Conservation (phyloP, 1,140 invertebrate species). For the Sesamia nonagrioides region DNA sequence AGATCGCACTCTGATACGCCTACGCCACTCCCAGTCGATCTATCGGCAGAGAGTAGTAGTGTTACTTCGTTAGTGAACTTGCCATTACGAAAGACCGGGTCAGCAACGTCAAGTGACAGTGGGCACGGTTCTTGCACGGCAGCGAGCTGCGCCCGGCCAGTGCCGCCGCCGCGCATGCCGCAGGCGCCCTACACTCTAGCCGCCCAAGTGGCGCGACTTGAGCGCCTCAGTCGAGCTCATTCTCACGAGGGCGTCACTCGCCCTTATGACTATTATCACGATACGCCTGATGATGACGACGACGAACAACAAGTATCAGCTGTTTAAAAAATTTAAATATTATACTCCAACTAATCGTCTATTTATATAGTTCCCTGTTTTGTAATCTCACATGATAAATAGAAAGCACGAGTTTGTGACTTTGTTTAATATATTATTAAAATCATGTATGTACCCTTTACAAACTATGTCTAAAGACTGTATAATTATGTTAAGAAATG, state of each 20-base stretch:
- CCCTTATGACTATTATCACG: conserved; percentile 91
- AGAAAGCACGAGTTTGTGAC: conserved; percentile 82
- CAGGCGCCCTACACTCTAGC: conserved; percentile 93
- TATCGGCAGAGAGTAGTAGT: conserved; percentile 97
- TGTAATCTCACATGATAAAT: conserved; percentile 85
- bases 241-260: conserved; percentile 94
- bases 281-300: conserved; percentile 91
- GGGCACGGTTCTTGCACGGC: conserved; percentile 93
- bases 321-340: conserved; percentile 82
- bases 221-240: conserved; percentile 93
- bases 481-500: conserved; percentile 82
- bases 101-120: conserved; percentile 95
- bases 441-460: conserved; percentile 82
- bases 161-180: conserved; percentile 89
- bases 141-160: conserved; percentile 80
- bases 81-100: conserved; percentile 95
- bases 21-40: conserved; percentile 94
- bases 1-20: conserved; percentile 96
- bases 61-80: conserved; percentile 97
- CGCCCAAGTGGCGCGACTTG: conserved; percentile 92
- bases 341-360: conserved; percentile 83
- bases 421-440: conserved; percentile 71
- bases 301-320: conserved; percentile 88
- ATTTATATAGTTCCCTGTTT: conserved; percentile 83
- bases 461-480: conserved; percentile 86